Evolutionary conservation across 2,113 vertebrate species (phyloP).

Genomic region (Toxotes chatareus): DNA sequence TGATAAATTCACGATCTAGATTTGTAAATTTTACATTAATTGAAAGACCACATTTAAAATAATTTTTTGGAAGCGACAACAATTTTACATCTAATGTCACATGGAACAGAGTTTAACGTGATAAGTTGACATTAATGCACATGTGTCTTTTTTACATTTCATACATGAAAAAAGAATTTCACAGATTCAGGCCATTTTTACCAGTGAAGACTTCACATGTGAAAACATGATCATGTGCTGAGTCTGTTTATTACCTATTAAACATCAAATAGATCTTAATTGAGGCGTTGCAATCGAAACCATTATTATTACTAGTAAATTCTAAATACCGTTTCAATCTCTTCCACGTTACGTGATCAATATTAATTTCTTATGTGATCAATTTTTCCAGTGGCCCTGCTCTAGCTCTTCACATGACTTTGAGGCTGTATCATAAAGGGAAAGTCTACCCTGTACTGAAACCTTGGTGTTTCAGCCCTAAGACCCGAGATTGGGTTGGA

Average conservation of each 20-base stretch:
- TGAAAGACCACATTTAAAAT: too few relatives aligned
- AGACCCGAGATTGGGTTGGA: slow-evolving; percentile 27
- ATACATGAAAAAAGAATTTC: not conserved
- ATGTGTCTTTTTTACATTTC: not conserved
- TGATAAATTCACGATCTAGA: not conserved
- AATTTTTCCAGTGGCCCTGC: not conserved
- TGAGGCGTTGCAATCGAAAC: slow-evolving; percentile 15
- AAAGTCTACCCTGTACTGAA: not conserved
- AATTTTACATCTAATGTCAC: not conserved
- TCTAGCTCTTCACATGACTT: not conserved
- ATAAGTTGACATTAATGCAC: not conserved
- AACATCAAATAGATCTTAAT: slow-evolving; percentile 20
- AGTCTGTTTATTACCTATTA: not conserved
- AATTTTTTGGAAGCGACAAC: not conserved
- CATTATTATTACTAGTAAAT: slow-evolving; percentile 23
- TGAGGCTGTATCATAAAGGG: not conserved
- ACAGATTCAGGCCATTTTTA: not conserved
- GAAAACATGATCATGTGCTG: too few relatives aligned
- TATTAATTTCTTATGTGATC: not conserved
- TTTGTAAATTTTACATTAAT: not conserved
- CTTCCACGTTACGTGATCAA: not conserved
- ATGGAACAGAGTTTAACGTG: not conserved
- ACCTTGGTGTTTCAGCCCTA: slow-evolving; percentile 17
- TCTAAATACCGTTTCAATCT: slow-evolving; percentile 16
- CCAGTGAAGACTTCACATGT: too few relatives aligned